phyloP scores from a whole-genome alignment of 2,797 vertebrate genomes.

The Lithobates sylvaticus region DNA sequence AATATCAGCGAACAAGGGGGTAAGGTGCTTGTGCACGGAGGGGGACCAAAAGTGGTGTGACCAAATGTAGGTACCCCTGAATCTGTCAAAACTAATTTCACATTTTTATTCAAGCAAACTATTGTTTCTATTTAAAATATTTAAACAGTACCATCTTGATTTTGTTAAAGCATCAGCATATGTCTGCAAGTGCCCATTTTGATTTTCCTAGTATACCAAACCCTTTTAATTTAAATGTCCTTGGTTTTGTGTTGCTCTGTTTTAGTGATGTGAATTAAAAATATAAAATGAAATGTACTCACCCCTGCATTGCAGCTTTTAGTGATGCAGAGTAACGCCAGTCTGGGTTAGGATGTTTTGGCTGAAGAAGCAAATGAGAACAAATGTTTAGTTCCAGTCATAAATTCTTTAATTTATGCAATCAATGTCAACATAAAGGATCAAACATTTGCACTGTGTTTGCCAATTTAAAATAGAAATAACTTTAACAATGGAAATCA shows the following conservation, averaged over 20 bases:
- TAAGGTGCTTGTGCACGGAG: no score
- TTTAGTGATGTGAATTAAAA: conserved; percentile 17
- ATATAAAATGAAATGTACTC: conserved; percentile 64
- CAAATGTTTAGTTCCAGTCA: conserved; percentile 51
- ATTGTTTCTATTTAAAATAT: no score
- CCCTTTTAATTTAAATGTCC: background rate
- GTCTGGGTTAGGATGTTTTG: conserved; percentile 88
- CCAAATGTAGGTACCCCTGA: no score
- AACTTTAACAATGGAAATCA: conserved; percentile 21
- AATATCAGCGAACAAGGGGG: no score
- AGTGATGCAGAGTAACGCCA: conserved; percentile 98
- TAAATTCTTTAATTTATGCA: conserved; percentile 49
- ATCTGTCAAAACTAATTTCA: no score
- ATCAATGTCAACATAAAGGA: conserved; percentile 26
- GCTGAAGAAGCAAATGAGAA: conserved; percentile 84
- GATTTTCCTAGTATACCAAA: background rate
- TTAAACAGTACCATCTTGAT: background rate
- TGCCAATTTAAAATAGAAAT: conserved; percentile 40
- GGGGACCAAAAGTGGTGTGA: no score
- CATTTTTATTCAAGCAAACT: no score
- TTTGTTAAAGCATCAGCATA: background rate
- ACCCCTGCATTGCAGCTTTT: conserved; percentile 98
- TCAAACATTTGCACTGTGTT: conserved; percentile 41
- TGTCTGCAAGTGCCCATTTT: background rate
- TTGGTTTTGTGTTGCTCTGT: background rate